A percentile compares a stretch with the other conserved stretches of the same genome.
Evolutionary conservation across 2,888 invertebrate genomes (phyloP).

Genomic region (Melanostoma mellinum): DNA sequence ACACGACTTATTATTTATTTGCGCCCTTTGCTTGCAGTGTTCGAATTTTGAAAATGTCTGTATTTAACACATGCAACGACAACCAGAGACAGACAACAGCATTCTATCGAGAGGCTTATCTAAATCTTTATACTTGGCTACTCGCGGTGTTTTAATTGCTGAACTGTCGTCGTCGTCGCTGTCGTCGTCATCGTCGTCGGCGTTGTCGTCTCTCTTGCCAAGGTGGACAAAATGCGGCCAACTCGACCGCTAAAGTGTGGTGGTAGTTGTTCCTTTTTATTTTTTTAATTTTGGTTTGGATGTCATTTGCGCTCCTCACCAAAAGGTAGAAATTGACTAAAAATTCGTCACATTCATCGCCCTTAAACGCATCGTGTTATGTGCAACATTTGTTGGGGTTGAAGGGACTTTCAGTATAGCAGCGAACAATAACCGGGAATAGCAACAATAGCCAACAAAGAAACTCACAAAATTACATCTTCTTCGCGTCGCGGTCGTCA

Average conservation of each 20-base stretch:
- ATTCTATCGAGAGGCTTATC: slow-evolving; percentile 78
- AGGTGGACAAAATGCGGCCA: slow-evolving; percentile 69
- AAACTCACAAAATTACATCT: slow-evolving; percentile 49
- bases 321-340: slow-evolving; percentile 53
- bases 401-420: slow-evolving; percentile 46
- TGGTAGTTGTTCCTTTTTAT: slow-evolving; percentile 12
- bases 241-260: slow-evolving; percentile 56
- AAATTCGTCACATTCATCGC: slow-evolving; percentile 68
- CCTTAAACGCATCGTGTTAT: slow-evolving; percentile 36
- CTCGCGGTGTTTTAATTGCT: slow-evolving; percentile 80
- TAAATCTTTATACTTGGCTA: slow-evolving; percentile 82
- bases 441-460: background rate
- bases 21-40: slow-evolving; percentile 68
- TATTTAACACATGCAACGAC: slow-evolving; percentile 75
- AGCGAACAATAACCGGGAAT: slow-evolving; percentile 25
- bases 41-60: slow-evolving; percentile 75
- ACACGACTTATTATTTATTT: slow-evolving; percentile 72
- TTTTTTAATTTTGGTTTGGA: slow-evolving; percentile 71
- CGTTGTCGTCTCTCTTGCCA: slow-evolving; percentile 50
- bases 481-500: slow-evolving; percentile 56
- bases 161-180: slow-evolving; percentile 33
- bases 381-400: slow-evolving; percentile 40
- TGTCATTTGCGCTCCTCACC: slow-evolving; percentile 67
- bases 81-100: slow-evolving; percentile 73
- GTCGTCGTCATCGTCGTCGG: slow-evolving; percentile 21